These are phyloP conservation scores for Parthenolecanium corni DNA, from an alignment of 2,888 invertebrate species.

Conservation along the genomic window DNA sequence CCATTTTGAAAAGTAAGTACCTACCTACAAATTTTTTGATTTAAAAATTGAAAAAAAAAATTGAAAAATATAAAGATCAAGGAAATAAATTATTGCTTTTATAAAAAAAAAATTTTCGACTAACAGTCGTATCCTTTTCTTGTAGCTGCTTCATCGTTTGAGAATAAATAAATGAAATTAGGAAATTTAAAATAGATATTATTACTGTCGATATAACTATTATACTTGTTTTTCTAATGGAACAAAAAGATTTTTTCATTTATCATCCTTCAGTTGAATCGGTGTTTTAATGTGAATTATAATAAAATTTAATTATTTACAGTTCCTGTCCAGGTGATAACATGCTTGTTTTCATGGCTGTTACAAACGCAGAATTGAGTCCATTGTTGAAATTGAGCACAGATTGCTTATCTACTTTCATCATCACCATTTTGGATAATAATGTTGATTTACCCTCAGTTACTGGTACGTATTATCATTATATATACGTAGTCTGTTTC, in stretches of 20 bases:
- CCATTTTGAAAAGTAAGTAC: constrained; percentile 13
- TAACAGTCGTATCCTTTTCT: no score
- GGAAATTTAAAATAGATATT: no score
- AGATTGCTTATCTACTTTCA: constrained; percentile 18
- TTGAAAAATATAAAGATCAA: not conserved
- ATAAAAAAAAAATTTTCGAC: no score
- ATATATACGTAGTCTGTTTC: no score
- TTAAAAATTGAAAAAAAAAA: not conserved
- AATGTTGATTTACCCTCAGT: constrained; percentile 20
- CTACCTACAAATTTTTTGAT: not conserved
- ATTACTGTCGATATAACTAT: no score
- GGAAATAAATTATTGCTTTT: no score
- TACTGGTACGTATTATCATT: constrained; percentile 20
- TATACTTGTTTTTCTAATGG: no score
- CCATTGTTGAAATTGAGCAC: constrained; percentile 14
- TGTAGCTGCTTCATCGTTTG: no score
- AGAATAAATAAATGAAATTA: no score
- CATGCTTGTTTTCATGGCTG: constrained; percentile 3
- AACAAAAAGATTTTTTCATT: no score
- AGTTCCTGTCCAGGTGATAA: constrained; percentile 14
- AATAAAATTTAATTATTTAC: not conserved
- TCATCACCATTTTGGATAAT: constrained; percentile 18
- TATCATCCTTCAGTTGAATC: no score
- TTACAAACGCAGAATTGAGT: constrained; percentile 17
- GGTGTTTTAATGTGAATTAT: no score